Base-by-base conservation (phyloP, 2,888 invertebrate genomes). In the Horisme vitalbata region DNA sequence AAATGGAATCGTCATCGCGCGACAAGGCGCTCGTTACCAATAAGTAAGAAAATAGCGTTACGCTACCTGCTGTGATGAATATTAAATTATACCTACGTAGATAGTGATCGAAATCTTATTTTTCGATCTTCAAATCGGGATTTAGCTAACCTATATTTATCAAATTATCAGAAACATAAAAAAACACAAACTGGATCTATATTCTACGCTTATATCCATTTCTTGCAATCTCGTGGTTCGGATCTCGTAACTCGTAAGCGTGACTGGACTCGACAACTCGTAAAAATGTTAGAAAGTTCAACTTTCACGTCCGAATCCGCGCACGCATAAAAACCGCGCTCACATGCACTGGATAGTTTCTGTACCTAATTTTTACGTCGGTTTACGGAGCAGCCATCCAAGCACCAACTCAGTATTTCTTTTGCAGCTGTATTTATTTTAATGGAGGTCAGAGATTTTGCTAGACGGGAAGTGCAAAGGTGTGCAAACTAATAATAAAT, bases 1-100 rank as follows among this genome's bases (percentile, higher is more conserved):
- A 79, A 81, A 81, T 80, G 78, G 74, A 77, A 75, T 71, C 74
- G 70, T 68, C 66, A 56, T 52, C 30, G 36, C 27, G 18, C 45
- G 28, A 41, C 61, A 57, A 59, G 68, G 70, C 71, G 71, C 54
- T 63, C 59, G 56, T 63, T 68, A 62, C 63, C 67, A 67, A 72
- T 78, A 79, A 71, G 9, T 38, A 14, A 8, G 21, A 68, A 64
- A 75, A 75, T 65, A 68, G 53, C 9, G 30, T 18, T n/a, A n/a
- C n/a, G n/a, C n/a, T n/a, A n/a, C n/a, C n/a, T n/a, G n/a, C n/a
- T n/a, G n/a, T n/a, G n/a, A n/a, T n/a, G n/a, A n/a, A n/a, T 15
- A 15, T 15, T 15, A 15, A 18, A 18, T 18, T n/a, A n/a, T n/a
- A n/a, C n/a, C n/a, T n/a, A n/a, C n/a, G n/a, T n/a, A n/a, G n/a